Evolutionary conservation across 2,888 invertebrate genomes (phyloP).

Genomic region (Heteropelma amictum): DNA sequence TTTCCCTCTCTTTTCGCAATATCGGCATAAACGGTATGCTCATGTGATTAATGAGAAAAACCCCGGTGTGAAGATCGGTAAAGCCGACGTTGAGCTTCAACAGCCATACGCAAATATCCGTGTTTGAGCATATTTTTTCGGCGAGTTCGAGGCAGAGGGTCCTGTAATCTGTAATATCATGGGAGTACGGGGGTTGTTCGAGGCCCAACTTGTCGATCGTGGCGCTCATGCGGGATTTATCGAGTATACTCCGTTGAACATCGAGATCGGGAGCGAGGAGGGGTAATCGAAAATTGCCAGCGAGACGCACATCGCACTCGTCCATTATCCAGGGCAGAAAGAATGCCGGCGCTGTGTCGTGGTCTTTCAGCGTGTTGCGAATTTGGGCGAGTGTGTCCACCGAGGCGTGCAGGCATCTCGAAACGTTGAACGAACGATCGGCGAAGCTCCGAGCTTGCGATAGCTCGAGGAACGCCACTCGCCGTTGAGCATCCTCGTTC

Average conservation of each 20-base stretch:
- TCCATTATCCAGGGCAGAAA: slow-evolving; percentile 63
- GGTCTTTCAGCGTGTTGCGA: slow-evolving; percentile 36
- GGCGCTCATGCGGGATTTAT: slow-evolving; percentile 50
- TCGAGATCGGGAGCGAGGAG: slow-evolving; percentile 58
- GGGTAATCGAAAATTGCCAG: slow-evolving; percentile 57
- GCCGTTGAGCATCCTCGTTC: slow-evolving; percentile 33
- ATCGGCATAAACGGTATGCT: slow-evolving; percentile 65
- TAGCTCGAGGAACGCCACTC: slow-evolving; percentile 59
- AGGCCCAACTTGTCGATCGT: slow-evolving; percentile 56
- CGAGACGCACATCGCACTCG: slow-evolving; percentile 63
- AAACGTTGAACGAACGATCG: slow-evolving; percentile 55
- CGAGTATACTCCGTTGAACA: slow-evolving; percentile 55
- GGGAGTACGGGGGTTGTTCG: slow-evolving; percentile 50
- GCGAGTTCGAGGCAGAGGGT: slow-evolving; percentile 59
- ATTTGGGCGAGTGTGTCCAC: slow-evolving; percentile 56
- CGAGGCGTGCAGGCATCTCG: slow-evolving; percentile 63
- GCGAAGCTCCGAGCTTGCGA: slow-evolving; percentile 57
- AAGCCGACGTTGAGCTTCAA: slow-evolving; percentile 60
- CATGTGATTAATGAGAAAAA: slow-evolving; percentile 65
- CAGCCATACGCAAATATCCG: slow-evolving; percentile 61
- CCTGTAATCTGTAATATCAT: slow-evolving; percentile 55
- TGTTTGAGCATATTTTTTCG: slow-evolving; percentile 57
- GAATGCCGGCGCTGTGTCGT: slow-evolving; percentile 50
- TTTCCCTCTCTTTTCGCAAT: slow-evolving; percentile 56
- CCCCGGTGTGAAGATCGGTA: slow-evolving; percentile 44